Conservation (phyloP, 1,140 invertebrate genomes). For the Panagrolaimus sp. region DNA sequence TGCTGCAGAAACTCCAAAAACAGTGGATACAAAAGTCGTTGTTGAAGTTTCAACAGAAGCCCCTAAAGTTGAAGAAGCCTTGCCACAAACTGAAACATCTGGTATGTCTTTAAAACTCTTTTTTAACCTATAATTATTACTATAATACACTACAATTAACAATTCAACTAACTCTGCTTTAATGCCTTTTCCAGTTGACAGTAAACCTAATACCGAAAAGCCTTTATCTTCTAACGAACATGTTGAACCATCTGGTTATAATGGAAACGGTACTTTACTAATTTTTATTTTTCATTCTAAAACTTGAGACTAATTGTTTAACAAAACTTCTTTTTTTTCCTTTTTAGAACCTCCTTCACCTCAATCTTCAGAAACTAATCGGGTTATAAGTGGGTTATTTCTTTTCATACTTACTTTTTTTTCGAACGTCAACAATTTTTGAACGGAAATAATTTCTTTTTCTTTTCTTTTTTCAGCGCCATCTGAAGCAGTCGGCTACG, state of each 20-base stretch:
- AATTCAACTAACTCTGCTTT: too few relatives aligned
- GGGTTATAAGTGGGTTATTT: constrained; percentile 13
- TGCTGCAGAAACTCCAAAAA: too few relatives aligned
- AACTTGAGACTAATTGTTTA: too few relatives aligned
- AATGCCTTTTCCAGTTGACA: not conserved
- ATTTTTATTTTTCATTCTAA: not conserved
- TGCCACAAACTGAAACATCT: not conserved
- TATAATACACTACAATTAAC: too few relatives aligned
- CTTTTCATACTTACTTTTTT: too few relatives aligned
- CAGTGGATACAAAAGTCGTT: not conserved
- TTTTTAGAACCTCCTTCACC: not conserved
- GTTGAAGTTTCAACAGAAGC: not conserved
- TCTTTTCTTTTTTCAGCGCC: not conserved
- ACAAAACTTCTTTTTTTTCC: not conserved
- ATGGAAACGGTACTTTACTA: constrained; percentile 11
- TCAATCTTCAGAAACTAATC: not conserved
- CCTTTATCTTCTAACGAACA: not conserved
- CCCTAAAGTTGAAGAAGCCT: not conserved
- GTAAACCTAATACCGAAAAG: not conserved
- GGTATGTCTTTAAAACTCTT: not conserved
- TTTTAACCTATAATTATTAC: not conserved
- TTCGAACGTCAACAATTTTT: too few relatives aligned
- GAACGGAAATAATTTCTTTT: too few relatives aligned
- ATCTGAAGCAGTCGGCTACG: not conserved
- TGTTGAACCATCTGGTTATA: constrained; percentile 10